These are phyloP conservation scores for Dinoponera quadriceps DNA, from an alignment of 1,140 invertebrate species.

Conservation along the genomic window DNA sequence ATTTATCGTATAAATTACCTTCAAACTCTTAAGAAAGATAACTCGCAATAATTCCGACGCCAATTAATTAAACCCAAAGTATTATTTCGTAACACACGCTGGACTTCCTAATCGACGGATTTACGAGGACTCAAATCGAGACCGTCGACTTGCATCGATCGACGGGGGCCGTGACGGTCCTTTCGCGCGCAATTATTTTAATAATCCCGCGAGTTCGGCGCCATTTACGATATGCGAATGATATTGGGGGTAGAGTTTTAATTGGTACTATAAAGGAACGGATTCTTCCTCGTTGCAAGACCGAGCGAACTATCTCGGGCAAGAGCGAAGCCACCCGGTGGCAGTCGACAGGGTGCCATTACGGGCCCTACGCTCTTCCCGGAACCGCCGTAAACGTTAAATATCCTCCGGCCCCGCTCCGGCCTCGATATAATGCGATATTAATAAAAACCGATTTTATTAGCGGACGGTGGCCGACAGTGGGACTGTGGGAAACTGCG, in stretches of 20 bases:
- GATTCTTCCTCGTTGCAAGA: background rate
- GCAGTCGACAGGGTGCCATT: slow-evolving; percentile 12
- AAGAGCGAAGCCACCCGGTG: slow-evolving; percentile 6
- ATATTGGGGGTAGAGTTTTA: slow-evolving; percentile 30
- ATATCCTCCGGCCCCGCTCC: background rate
- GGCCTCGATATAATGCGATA: slow-evolving; percentile 60
- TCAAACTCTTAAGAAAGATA: too few relatives aligned
- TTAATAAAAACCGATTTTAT: slow-evolving; percentile 68
- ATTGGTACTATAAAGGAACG: slow-evolving; percentile 29
- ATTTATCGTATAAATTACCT: too few relatives aligned
- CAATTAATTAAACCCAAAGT: too few relatives aligned
- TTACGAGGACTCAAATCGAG: background rate
- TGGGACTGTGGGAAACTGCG: slow-evolving; percentile 41
- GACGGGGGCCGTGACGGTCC: slow-evolving; percentile 1
- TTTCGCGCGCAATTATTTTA: slow-evolving; percentile 52
- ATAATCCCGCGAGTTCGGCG: background rate
- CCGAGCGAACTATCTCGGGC: slow-evolving; percentile 11
- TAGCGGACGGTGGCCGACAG: background rate
- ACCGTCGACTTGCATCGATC: background rate
- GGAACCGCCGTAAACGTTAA: slow-evolving; percentile 46
- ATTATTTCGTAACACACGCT: too few relatives aligned
- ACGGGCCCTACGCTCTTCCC: slow-evolving; percentile 24
- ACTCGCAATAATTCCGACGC: too few relatives aligned
- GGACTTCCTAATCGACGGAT: background rate
- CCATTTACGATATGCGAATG: background rate